phyloP scores from a whole-genome alignment of 2,113 vertebrate species.

The Cheirogaleus medius region DNA sequence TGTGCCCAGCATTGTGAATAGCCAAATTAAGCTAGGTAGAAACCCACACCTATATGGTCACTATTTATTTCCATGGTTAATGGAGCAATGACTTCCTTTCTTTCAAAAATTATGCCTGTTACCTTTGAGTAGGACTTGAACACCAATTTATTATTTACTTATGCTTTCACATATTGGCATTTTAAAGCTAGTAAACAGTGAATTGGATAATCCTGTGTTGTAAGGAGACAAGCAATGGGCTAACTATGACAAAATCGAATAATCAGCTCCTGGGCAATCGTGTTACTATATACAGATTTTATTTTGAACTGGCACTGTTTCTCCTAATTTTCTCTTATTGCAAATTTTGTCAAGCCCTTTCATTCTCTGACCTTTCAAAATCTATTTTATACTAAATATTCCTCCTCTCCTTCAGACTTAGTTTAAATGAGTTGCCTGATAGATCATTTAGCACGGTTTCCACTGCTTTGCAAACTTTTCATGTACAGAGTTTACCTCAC shows the following conservation, averaged over 20 bases:
- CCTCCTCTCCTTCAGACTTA: slow-evolving; percentile 45
- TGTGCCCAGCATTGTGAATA: neutral
- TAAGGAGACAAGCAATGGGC: neutral
- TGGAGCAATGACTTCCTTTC: neutral
- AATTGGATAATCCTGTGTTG: neutral
- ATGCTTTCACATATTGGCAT: neutral
- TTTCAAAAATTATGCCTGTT: neutral
- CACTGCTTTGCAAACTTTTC: neutral
- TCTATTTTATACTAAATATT: slow-evolving; percentile 61
- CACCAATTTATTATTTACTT: neutral
- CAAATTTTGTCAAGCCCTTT: slow-evolving; percentile 54
- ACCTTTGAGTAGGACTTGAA: neutral
- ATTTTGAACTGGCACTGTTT: slow-evolving; percentile 26
- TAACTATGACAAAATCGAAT: neutral
- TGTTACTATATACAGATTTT: slow-evolving; percentile 35
- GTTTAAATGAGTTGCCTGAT: slow-evolving; percentile 47
- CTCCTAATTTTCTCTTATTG: slow-evolving; percentile 36
- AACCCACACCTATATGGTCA: neutral
- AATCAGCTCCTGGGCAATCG: neutral
- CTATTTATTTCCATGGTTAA: neutral
- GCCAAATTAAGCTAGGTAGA: neutral
- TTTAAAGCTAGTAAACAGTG: neutral
- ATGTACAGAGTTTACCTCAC: slow-evolving; percentile 23
- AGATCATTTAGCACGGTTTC: slow-evolving; percentile 44
- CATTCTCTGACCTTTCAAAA: slow-evolving; percentile 67